phyloP scores from a whole-genome alignment of 2,888 invertebrate species.

The Archips crataeganus region DNA sequence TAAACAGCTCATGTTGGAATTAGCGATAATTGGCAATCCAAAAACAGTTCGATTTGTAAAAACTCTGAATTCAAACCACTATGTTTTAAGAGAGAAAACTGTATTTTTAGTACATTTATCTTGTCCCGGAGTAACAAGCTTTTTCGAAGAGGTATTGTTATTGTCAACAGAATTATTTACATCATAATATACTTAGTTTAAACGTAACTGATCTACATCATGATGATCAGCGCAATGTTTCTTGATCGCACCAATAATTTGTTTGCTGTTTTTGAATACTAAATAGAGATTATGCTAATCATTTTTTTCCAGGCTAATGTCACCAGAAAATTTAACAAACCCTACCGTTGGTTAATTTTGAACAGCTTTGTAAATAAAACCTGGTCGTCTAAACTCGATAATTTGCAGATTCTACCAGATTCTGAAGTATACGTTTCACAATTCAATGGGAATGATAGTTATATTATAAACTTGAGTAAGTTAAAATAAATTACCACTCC shows the following conservation, averaged over 20 bases:
- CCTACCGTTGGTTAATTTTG: slow-evolving; percentile 6
- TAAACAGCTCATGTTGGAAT: background rate
- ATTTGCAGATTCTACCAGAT: slow-evolving; percentile 5
- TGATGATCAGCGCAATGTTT: no score
- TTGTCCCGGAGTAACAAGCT: background rate
- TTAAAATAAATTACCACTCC: no score
- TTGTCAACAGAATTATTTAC: no score
- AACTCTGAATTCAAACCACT: background rate
- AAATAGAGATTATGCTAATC: no score
- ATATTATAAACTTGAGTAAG: background rate
- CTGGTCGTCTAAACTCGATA: background rate
- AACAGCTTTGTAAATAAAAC: background rate
- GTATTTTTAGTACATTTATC: background rate
- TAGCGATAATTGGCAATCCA: background rate
- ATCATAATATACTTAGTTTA: no score
- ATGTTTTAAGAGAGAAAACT: background rate
- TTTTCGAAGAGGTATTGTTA: background rate
- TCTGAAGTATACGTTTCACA: slow-evolving; percentile 7
- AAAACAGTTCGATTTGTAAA: background rate
- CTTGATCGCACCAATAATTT: background rate
- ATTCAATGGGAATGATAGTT: slow-evolving; percentile 2
- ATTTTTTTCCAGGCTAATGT: slow-evolving; percentile 4
- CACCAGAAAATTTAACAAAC: background rate
- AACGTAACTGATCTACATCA: background rate
- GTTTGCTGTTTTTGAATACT: background rate